Conservation (phyloP, 2,888 invertebrate genomes). For the Thera obeliscata region DNA sequence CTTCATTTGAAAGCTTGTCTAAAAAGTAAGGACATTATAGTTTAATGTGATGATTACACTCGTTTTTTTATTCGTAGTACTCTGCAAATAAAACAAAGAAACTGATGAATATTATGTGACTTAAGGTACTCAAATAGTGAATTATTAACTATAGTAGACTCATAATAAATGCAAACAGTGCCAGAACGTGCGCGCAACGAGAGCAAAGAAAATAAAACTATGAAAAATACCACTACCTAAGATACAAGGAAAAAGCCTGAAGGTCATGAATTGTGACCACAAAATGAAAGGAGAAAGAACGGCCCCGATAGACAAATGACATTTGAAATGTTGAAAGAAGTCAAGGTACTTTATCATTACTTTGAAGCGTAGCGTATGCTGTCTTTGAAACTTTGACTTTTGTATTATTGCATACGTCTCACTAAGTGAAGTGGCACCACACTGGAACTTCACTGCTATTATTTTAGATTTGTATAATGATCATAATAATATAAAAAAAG, state of each 20-base stretch:
- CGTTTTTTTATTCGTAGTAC: background rate
- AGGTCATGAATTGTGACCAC: too few species aligned
- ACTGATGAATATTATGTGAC: slow-evolving; percentile 3
- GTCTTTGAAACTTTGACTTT: too few species aligned
- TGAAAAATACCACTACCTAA: background rate
- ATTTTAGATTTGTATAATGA: too few species aligned
- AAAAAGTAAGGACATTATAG: background rate
- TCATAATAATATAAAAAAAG: too few species aligned
- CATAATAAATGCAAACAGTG: slow-evolving; percentile 16
- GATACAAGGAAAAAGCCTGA: background rate
- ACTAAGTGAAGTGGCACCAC: too few species aligned
- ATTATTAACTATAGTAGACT: slow-evolving; percentile 8
- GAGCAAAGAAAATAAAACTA: slow-evolving; percentile 6
- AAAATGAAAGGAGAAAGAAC: too few species aligned
- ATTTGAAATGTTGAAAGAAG: too few species aligned
- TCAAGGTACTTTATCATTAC: too few species aligned
- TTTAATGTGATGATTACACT: background rate
- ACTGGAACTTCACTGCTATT: too few species aligned
- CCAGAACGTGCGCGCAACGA: slow-evolving; percentile 2
- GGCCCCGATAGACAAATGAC: too few species aligned
- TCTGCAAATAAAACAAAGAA: background rate
- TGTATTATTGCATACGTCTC: too few species aligned
- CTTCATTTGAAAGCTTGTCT: background rate
- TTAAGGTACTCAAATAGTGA: slow-evolving; percentile 1
- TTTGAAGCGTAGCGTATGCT: too few species aligned